A percentile compares a stretch with the other conserved stretches of the same genome.
Conservation (phyloP, 2,888 invertebrate genomes). For the Aleiodes leptofemur region DNA sequence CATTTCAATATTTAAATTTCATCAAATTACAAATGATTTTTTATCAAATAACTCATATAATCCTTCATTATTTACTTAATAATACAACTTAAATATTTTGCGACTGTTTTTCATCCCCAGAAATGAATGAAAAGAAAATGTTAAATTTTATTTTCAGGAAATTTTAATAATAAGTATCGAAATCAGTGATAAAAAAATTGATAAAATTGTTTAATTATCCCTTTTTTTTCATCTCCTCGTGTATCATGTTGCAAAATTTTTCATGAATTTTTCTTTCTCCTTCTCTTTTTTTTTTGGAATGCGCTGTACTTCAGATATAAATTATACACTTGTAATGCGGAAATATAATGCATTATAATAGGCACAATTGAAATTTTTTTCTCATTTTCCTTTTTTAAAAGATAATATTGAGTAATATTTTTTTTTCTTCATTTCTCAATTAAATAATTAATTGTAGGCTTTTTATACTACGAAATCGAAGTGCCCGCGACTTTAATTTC, state of each 20-base stretch:
- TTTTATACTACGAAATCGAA: too few species aligned
- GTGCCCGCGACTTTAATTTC: too few species aligned
- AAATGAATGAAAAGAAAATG: constrained; percentile 13
- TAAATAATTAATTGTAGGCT: background rate
- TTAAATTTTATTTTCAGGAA: constrained; percentile 14
- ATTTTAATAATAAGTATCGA: constrained; percentile 31
- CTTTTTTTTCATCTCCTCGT: constrained; percentile 6
- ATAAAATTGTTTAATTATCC: constrained; percentile 28
- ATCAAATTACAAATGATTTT: constrained; percentile 31
- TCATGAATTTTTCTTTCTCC: background rate
- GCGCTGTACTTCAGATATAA: constrained; percentile 58
- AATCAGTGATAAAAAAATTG: constrained; percentile 15
- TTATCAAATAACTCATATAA: background rate
- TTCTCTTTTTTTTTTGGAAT: constrained; percentile 54
- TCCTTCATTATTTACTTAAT: constrained; percentile 30
- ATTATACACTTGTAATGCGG: constrained; percentile 49
- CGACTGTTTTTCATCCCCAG: constrained; percentile 47
- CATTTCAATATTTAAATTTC: constrained; percentile 50
- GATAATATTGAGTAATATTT: constrained; percentile 1
- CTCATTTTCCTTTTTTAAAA: background rate
- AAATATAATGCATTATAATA: constrained; percentile 43
- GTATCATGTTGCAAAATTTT: background rate
- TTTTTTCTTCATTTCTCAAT: background rate
- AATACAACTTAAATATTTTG: constrained; percentile 45
- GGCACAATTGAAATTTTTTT: constrained; percentile 40